Base-by-base conservation (phyloP, 2,113 vertebrate genomes). In the Rhea americana region DNA sequence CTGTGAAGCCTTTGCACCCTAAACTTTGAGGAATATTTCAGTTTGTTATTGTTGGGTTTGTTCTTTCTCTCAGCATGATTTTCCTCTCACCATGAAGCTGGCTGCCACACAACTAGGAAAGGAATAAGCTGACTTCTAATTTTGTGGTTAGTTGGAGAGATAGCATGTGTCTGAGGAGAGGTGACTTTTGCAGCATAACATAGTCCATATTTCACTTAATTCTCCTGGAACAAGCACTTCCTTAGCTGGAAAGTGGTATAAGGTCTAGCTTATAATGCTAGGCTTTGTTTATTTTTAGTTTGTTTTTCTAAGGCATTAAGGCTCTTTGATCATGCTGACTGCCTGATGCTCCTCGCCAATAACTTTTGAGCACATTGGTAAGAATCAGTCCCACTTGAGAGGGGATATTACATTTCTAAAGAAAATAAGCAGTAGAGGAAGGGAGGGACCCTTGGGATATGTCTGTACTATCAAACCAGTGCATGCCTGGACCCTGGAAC, bases 1-100 rank as follows among this genome's bases (percentile, higher is more conserved):
- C 84, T 95, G 92, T 90, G 95, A 96, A 96, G 93, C 92, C 85
- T 96, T 93, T 96, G 81, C 90, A 95, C 89, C 62, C 79, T 91
- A 93, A 87, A 83, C 87, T 22, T 93, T 83, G 56, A 95, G 26
- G 51, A 95, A 85, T 85, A 93, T 56, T 91, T 89, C 62, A 30
- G 50, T 92, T 95, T 96, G 90, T 95, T 95, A 88, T 96, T 93
- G 48, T 93, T 94, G 77, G 85, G 81, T 87, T 70, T 12, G 7
- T 75, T 93, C 86, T 91, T 90, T 90, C 53, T 59, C 70, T 11
- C 83, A 89, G 89, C 48, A 56, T 91, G 91, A 84, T 62, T 93
- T 91, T 89, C 58, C 48, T 93, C 35, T 7, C 73, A 88, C 93
- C 77, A 50, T 82, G 74, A 88, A 74, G 50, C 85, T 96, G 93